Evolutionary conservation across 2,113 vertebrate species (phyloP), one percentile per base, ranked within the genome.

Genomic region (Lethenteron reissneri): DNA sequence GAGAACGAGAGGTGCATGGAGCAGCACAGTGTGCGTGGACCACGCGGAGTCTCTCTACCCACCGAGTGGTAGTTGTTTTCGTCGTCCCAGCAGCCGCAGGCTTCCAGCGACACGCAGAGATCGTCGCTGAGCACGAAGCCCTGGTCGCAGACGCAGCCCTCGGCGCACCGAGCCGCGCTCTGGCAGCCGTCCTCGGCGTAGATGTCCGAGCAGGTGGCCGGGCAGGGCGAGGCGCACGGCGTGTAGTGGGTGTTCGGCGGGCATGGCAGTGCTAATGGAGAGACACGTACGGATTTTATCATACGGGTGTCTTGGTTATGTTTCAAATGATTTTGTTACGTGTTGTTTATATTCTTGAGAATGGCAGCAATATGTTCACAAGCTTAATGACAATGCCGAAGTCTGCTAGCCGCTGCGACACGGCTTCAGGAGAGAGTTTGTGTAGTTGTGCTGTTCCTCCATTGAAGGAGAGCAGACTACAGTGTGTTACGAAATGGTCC

Each of bases 61-160:
- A 88, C 85, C 0, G 82, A 78, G 13, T 86, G 76, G 74, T 81
- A 83, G 73, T 81, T 78, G 10, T 78, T 78, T 0, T 75, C 70
- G 2, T 70, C 2, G 9, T 78, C 82, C 71, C 78, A 70, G 72
- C 88, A 92, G 73, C 84, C 80, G 10, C 88, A 90, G 15, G 78
- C 73, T 21, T 72, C 60, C 74, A 79, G 75, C 3, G 74, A 56
- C 14, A 88, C 81, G 70, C 88, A 89, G 2, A 75, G 76, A 58
- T 64, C 60, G 57, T 83, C 83, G 2, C 79, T 87, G 69, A 88
- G 81, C 74, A 87, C 81, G 1, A 79, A 81, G 71, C 81, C 81
- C 0, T 76, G 75, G 13, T 83, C n/a, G 56, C 87, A 89, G 58
- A 80, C 73, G 71, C 88, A 90, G 15, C 86, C 87, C 74, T 87